Evolutionary conservation across 2,797 vertebrate genomes (phyloP).

Genomic region (Picus viridis): DNA sequence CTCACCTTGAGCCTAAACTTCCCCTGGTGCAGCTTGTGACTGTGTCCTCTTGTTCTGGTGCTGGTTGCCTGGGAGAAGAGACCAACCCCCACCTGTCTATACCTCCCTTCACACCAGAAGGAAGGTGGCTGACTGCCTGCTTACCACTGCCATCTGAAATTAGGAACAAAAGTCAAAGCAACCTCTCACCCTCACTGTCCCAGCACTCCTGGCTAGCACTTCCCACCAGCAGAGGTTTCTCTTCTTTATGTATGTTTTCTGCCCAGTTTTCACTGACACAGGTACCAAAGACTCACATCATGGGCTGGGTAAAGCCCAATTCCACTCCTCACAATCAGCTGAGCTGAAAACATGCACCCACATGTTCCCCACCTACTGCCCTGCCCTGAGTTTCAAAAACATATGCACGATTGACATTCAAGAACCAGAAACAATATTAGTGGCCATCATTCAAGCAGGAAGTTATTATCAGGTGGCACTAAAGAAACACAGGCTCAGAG

Average conservation of each 20-base stretch:
- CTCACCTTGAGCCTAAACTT: too few relatives aligned
- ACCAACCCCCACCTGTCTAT: too few relatives aligned
- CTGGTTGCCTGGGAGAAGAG: too few relatives aligned
- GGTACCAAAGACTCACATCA: neutral
- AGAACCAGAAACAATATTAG: constrained; percentile 23
- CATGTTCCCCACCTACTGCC: fast-evolving
- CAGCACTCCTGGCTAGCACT: neutral
- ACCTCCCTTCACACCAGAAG: too few relatives aligned
- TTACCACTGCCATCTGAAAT: neutral
- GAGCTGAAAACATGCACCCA: neutral
- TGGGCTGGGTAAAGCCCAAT: neutral
- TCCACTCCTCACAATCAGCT: neutral
- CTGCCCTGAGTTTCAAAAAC: neutral
- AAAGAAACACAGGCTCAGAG: constrained; percentile 35
- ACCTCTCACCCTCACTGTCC: neutral
- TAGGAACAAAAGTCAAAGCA: neutral
- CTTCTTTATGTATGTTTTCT: neutral
- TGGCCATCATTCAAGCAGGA: constrained; percentile 43
- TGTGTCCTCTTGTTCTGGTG: too few relatives aligned
- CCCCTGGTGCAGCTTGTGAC: too few relatives aligned
- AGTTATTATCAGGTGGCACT: constrained; percentile 41
- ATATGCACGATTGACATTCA: neutral
- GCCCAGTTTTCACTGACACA: neutral
- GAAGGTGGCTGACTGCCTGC: neutral
- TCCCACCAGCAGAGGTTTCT: neutral